Evolutionary conservation across 2,888 invertebrate species (phyloP).

Genomic region (Epinotia bilunana): DNA sequence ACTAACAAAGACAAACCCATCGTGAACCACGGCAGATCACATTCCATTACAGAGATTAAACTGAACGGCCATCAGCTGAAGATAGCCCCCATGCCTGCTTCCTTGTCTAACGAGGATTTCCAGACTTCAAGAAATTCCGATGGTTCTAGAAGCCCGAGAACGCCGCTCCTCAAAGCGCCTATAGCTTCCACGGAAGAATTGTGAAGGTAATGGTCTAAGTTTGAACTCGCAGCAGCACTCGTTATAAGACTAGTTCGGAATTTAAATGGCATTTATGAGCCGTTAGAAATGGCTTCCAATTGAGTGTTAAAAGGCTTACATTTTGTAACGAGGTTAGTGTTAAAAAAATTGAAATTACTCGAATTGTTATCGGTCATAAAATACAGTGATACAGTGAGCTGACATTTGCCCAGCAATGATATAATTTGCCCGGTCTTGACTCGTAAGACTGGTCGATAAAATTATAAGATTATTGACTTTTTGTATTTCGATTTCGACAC

Average conservation of each 20-base stretch:
- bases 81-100: constrained; percentile 86
- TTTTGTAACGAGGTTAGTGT: constrained; percentile 40
- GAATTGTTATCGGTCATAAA: constrained; percentile 38
- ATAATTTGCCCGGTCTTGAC: constrained; percentile 32
- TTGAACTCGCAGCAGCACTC: constrained; percentile 9
- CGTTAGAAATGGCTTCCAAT: constrained; percentile 43
- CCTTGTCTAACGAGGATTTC: constrained; percentile 86
- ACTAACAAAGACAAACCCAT: constrained; percentile 79
- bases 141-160: constrained; percentile 77
- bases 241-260: constrained; percentile 23
- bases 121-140: constrained; percentile 73
- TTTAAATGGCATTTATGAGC: constrained; percentile 33
- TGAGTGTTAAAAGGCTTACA: constrained; percentile 36
- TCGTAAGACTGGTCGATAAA: constrained; percentile 19
- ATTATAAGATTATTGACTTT: constrained; percentile 45
- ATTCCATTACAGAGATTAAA: constrained; percentile 90
- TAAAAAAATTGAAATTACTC: constrained; percentile 38
- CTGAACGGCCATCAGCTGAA: constrained; percentile 89
- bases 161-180: constrained; percentile 78
- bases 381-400: constrained; percentile 33
- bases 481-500: constrained; percentile 71
- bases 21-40: constrained; percentile 86
- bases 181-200: constrained; percentile 83
- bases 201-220: constrained; percentile 69
- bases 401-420: constrained; percentile 37